phyloP scores from a whole-genome alignment of 2,797 vertebrate species.

The Pseudocheirus occidentalis region DNA sequence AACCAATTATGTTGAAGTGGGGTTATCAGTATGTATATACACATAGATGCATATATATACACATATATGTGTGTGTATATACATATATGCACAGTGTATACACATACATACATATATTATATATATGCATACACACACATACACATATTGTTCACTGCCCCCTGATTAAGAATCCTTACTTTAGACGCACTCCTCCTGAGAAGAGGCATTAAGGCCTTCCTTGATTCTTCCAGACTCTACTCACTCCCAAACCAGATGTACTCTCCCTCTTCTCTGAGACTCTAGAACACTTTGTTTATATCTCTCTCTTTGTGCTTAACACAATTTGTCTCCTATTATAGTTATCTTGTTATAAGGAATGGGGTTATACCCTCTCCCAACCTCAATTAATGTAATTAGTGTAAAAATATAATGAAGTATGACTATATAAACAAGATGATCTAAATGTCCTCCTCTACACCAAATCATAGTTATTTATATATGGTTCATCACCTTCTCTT shows the following conservation, averaged over 20 bases:
- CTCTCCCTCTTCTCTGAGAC: neutral
- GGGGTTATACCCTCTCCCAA: neutral
- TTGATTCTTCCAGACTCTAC: neutral
- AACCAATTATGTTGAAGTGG: neutral
- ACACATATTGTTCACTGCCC: neutral
- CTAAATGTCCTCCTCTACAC: too few relatives aligned
- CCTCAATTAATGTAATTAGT: neutral
- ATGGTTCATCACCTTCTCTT: too few relatives aligned
- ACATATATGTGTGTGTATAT: too few relatives aligned
- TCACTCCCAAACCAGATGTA: neutral
- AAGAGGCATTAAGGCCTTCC: neutral
- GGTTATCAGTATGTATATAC: neutral
- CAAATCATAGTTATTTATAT: too few relatives aligned
- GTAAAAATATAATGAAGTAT: neutral
- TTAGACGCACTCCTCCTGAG: neutral
- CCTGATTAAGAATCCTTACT: neutral
- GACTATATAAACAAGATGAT: too few relatives aligned
- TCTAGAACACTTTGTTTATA: neutral
- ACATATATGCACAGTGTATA: too few relatives aligned
- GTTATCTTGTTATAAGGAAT: neutral
- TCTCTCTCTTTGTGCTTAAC: neutral
- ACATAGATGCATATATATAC: neutral
- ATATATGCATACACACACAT: too few relatives aligned
- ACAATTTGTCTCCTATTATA: neutral
- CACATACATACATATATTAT: too few relatives aligned